phyloP scores from a whole-genome alignment of 2,888 invertebrate species.

The Malthinus flaveolus region DNA sequence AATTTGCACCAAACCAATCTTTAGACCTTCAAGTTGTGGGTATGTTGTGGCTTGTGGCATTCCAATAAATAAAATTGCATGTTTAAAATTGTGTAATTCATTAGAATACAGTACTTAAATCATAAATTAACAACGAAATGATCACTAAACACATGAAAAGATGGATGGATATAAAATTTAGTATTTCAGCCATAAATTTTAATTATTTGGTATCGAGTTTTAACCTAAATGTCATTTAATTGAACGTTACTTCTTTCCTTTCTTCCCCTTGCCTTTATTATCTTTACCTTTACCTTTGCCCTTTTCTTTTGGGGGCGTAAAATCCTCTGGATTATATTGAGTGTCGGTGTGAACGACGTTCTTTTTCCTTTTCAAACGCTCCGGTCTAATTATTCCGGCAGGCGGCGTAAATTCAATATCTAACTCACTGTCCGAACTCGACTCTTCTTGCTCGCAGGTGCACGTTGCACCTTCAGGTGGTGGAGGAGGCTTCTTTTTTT shows the following conservation, averaged over 20 bases:
- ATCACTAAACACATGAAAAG: background rate
- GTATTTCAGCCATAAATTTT: no score
- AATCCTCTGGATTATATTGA: conserved; percentile 64
- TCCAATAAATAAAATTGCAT: no score
- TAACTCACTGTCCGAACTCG: conserved; percentile 66
- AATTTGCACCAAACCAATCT: background rate
- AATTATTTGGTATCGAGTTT: no score
- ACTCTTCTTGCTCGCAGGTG: conserved; percentile 53
- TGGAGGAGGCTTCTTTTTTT: conserved; percentile 59
- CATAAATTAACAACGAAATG: background rate
- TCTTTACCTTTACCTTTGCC: conserved; percentile 20
- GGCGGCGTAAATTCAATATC: conserved; percentile 75
- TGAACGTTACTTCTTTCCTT: conserved; percentile 9
- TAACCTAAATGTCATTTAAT: background rate
- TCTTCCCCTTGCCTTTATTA: conserved; percentile 33
- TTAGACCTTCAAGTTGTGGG: background rate
- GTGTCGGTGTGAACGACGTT: conserved; percentile 62
- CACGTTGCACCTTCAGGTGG: conserved; percentile 49
- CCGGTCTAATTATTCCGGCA: conserved; percentile 67
- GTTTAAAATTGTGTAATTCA: background rate
- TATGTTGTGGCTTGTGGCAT: no score
- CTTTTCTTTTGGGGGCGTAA: conserved; percentile 45
- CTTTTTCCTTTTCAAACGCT: conserved; percentile 53
- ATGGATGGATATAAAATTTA: background rate
- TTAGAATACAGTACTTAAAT: background rate